Conservation (phyloP, 2,888 invertebrate species). For the Meganola albula region DNA sequence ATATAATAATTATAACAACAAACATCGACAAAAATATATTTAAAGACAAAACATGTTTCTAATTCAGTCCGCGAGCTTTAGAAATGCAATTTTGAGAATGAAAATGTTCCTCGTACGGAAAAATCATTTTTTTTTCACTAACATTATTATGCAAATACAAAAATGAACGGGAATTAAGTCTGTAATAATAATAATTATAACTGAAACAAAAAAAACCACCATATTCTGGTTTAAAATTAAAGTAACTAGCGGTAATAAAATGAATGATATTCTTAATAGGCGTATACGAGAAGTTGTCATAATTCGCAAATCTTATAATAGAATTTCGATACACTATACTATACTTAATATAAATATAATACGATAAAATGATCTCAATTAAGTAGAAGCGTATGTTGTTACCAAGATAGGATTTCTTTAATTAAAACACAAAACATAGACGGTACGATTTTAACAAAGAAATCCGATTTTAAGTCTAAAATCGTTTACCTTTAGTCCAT, state of each 20-base stretch:
- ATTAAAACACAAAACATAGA: slow-evolving; percentile 38
- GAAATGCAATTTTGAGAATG: slow-evolving; percentile 76
- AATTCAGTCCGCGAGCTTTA: slow-evolving; percentile 73
- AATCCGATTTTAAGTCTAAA: slow-evolving; percentile 44
- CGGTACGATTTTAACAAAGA: slow-evolving; percentile 39
- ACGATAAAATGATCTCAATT: slow-evolving; percentile 69
- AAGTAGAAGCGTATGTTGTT: slow-evolving; percentile 73
- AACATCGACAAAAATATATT: slow-evolving; percentile 79
- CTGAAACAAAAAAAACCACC: slow-evolving; percentile 59
- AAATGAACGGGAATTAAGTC: slow-evolving; percentile 33
- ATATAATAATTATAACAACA: slow-evolving; percentile 80
- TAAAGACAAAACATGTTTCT: slow-evolving; percentile 76
- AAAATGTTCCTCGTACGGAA: slow-evolving; percentile 48
- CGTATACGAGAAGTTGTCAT: slow-evolving; percentile 63
- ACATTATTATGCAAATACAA: slow-evolving; percentile 69
- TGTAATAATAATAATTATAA: slow-evolving; percentile 41
- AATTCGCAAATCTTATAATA: slow-evolving; percentile 64
- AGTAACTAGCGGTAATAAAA: slow-evolving; percentile 46
- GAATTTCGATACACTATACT: slow-evolving; percentile 65
- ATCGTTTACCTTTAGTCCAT: slow-evolving; percentile 53
- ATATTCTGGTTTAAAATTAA: slow-evolving; percentile 47
- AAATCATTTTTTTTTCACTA: slow-evolving; percentile 55
- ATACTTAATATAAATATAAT: slow-evolving; percentile 75
- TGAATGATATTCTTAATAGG: slow-evolving; percentile 39
- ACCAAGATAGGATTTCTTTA: slow-evolving; percentile 46